Evolutionary conservation across 2,888 invertebrate genomes (phyloP), one percentile per base, ranked within the genome.

Genomic region (Eristalis pertinax): DNA sequence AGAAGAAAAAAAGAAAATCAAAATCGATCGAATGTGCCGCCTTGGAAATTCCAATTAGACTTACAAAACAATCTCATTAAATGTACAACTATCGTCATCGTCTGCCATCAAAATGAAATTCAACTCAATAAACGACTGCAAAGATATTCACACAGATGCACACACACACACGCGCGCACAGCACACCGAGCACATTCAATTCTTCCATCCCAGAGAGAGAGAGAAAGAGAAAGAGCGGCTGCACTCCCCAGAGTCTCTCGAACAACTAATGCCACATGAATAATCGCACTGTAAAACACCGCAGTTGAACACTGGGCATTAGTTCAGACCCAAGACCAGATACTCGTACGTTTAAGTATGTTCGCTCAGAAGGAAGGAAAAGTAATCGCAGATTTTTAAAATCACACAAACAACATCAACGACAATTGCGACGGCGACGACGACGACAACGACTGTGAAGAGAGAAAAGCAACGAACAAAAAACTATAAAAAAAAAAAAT

Each of bases 241-340:
- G 50, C 26, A 72, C 70, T 67, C 24, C 60, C 38, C 65, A 70
- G 43, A 22, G 70, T 43, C 29, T 60, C 67, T 32, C 50, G 50
- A 75, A 26, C 63, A 70, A 79, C 74, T 84, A 75, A 76, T 84
- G 41, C 68, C 58, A 43, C 72, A 65, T 77, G 65, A 81, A 81
- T 77, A 77, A 81, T 85, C 73, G 76, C 69, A 74, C 85, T 74
- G 69, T 77, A 77, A 62, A 81, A 81, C 43, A 72, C 58, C 70
- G 38, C 70, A 76, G 41, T 74, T 72, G 69, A 73, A 68, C 73
- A 38, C 67, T 60, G 60, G 60, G 60, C 60, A 60, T 60, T 29
- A 60, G 60, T 60, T 24, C 26, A 24, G 60, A 24, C 24, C 24
- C 26, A 60, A 26, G 50, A 50, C 50, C 60, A 60, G 60, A 24